A percentile compares a stretch with the other conserved stretches of the same genome.
Conservation (phyloP, 2,888 invertebrate species). For the Sinopyrophorus schimmeli region DNA sequence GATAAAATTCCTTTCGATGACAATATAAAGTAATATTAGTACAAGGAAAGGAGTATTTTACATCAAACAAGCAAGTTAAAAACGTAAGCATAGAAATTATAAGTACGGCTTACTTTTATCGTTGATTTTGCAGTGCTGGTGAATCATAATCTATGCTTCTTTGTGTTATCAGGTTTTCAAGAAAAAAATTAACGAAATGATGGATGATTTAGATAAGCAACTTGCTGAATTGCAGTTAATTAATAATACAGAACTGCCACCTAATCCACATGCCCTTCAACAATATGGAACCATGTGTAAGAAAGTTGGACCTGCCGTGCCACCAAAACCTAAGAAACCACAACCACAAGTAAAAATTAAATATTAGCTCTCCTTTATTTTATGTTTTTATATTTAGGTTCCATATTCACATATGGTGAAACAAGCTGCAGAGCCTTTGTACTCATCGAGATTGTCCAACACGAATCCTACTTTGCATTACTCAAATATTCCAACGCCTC, state of each 20-base stretch:
- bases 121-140: no score
- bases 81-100: no score
- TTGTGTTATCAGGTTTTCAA: no score
- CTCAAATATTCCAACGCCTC: slow-evolving; percentile 49
- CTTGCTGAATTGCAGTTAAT: slow-evolving; percentile 69
- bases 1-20: no score
- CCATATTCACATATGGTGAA: slow-evolving; percentile 76
- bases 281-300: slow-evolving; percentile 55
- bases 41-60: no score
- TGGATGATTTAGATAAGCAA: slow-evolving; percentile 72
- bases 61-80: no score
- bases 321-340: slow-evolving; percentile 75
- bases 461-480: slow-evolving; percentile 44
- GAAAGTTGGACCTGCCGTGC: slow-evolving; percentile 78
- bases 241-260: slow-evolving; percentile 55
- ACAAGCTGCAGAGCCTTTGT: slow-evolving; percentile 72
- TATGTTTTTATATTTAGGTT: slow-evolving; percentile 61
- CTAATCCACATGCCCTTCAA: slow-evolving; percentile 43
- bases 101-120: no score
- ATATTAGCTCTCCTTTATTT: background rate
- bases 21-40: no score
- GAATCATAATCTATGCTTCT: no score
- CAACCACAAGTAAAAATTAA: slow-evolving; percentile 59
- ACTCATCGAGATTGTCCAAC: slow-evolving; percentile 65
- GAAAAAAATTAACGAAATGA: no score